A percentile compares a stretch with the other conserved stretches of the same genome.
These are phyloP conservation scores for Leptestheria dahalacensis DNA, from an alignment of 1,140 invertebrate species.

Conservation along the genomic window DNA sequence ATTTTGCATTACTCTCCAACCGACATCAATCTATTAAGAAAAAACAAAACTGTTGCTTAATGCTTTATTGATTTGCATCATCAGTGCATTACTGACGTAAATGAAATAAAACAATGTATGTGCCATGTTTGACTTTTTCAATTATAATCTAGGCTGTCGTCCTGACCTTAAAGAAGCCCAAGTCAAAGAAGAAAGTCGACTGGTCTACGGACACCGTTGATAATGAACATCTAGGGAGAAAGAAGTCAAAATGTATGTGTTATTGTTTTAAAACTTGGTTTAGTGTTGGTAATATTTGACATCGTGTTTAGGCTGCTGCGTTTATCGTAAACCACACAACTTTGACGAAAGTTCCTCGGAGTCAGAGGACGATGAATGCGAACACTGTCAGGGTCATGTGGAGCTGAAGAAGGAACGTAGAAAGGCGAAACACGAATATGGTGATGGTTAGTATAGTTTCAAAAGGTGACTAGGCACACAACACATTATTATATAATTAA, in stretches of 20 bases:
- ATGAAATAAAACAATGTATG: neutral
- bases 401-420: slow-evolving; percentile 39
- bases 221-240: slow-evolving; percentile 82
- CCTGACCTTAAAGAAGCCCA: slow-evolving; percentile 54
- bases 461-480: neutral
- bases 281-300: slow-evolving; percentile 4
- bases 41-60: slow-evolving; percentile 12
- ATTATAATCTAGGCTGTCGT: slow-evolving; percentile 33
- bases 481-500: too few relatives aligned
- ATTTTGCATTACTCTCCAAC: slow-evolving; percentile 48
- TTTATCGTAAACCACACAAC: slow-evolving; percentile 60
- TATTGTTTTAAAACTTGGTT: neutral
- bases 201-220: slow-evolving; percentile 79
- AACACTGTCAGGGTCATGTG: slow-evolving; percentile 68
- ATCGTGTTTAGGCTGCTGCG: slow-evolving; percentile 57
- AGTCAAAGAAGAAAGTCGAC: slow-evolving; percentile 59
- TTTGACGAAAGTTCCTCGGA: slow-evolving; percentile 72
- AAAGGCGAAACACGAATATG: neutral
- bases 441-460: neutral
- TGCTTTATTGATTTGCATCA: neutral
- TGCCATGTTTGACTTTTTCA: too few relatives aligned
- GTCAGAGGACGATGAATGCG: slow-evolving; percentile 62
- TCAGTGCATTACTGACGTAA: neutral
- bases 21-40: slow-evolving; percentile 40
- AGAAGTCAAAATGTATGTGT: slow-evolving; percentile 81